Conservation (phyloP, 2,888 invertebrate species). For the Caenorhabditis uteleia region DNA sequence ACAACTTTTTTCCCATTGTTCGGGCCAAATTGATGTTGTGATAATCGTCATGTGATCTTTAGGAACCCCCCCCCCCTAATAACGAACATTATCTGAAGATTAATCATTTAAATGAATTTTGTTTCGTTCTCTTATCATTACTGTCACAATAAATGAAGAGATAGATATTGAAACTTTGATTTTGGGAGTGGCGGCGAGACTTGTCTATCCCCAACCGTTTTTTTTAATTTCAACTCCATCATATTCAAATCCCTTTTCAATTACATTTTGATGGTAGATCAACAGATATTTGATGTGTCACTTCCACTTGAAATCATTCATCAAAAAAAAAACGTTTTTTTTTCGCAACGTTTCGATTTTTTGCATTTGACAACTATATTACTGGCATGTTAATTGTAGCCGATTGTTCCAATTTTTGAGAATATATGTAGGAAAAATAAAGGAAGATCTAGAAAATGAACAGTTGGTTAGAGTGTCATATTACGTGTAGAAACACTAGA, state of each 20-base stretch:
- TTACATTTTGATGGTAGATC: too few relatives aligned
- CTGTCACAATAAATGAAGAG: too few relatives aligned
- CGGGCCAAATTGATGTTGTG: conserved; percentile 28
- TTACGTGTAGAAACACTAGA: conserved; percentile 41
- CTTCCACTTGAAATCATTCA: background rate
- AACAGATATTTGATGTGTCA: too few relatives aligned
- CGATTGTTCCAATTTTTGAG: background rate
- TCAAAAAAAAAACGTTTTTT: conserved; percentile 1
- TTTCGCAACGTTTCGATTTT: background rate
- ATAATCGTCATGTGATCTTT: conserved; percentile 32
- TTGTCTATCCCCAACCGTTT: background rate
- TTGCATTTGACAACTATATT: background rate
- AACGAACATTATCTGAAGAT: background rate
- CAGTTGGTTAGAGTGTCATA: conserved; percentile 30
- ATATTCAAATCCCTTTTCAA: background rate
- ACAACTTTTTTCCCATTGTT: conserved; percentile 9
- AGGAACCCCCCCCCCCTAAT: conserved; percentile 12
- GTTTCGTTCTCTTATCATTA: background rate
- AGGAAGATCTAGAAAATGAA: conserved; percentile 1
- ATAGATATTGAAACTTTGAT: background rate
- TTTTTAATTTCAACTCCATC: background rate
- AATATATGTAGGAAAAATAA: background rate
- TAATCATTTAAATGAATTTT: background rate
- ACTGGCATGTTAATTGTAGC: background rate
- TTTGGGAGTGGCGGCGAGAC: background rate